Base-by-base conservation (phyloP, 1,140 invertebrate genomes). In the Micrasema minimum region DNA sequence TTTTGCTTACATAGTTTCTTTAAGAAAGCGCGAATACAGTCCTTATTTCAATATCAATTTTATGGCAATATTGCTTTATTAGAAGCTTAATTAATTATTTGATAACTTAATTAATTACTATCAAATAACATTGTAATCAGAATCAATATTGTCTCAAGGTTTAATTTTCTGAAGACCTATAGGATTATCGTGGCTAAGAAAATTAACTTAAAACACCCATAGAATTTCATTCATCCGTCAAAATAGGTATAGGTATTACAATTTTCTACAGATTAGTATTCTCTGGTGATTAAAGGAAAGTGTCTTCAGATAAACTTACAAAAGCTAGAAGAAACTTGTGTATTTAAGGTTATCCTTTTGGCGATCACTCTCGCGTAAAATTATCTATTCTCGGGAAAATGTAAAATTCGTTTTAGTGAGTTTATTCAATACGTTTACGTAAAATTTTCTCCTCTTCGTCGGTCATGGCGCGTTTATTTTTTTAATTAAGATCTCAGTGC, bases 141-240 rank as follows among this genome's bases (percentile, higher is more conserved):
- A 31, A n/a, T 18, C 51, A 55, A 55, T 55, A 55, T 55, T 55
- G 37, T n/a, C n/a, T n/a, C 23, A 55, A 55, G 31, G 23, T 55
- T 26, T 16, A 55, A 37, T 31, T 55, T 11, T 11, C 12, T 7
- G 23, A 14, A n/a, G 23, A 31, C 51, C 14, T 55, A 37, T 35
- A 0, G 23, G 31, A 55, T 55, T 31, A 55, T 55, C 51, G 51
- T 12, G 26, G 51, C 14, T 37, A 18, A 5, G 51, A 16, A 55
- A 55, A 55, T 55, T 35, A 2, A 55, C 7, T 55, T 9, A 16
- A 26, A 31, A 55, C 18, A 55, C 37, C 18, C 51, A 23, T 23
- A 12, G 37, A 14, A 35, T 55, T 55, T 37, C 23, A 6, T 10
- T 11, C 10, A 51, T 22, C 11, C 11, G 41, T n/a, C 41, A 9